Evolutionary conservation across 2,113 vertebrate genomes (phyloP).

Genomic region (Psittacula cyanocephala): DNA sequence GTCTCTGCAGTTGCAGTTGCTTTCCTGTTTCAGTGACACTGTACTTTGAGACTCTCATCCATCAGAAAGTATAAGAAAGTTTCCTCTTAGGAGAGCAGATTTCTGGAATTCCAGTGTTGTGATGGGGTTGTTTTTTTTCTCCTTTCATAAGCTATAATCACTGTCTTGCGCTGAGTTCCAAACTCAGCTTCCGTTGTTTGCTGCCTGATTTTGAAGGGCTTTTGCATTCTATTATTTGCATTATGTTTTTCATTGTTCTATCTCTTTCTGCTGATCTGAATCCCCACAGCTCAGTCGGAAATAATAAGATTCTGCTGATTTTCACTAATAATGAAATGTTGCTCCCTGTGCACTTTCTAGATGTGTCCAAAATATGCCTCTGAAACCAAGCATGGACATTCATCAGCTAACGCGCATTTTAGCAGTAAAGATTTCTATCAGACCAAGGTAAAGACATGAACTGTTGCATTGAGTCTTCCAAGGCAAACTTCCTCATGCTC

Average conservation of each 20-base stretch:
- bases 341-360: background rate
- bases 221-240: background rate
- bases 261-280: background rate
- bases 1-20: background rate
- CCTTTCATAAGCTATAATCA: background rate
- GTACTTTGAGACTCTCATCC: background rate
- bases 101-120: conserved; percentile 5
- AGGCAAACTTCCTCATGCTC: background rate
- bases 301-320: background rate
- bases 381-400: background rate
- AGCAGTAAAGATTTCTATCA: background rate
- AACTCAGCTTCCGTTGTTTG: background rate
- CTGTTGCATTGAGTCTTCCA: background rate
- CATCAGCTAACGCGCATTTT: background rate
- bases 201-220: background rate
- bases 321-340: background rate
- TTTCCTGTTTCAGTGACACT: conserved; percentile 26
- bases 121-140: background rate
- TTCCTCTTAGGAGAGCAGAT: conserved; percentile 5
- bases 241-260: background rate
- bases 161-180: background rate
- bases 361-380: background rate
- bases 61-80: background rate
- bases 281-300: background rate
- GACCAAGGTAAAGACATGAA: background rate